Evolutionary conservation across 2,797 vertebrate genomes (phyloP).

Genomic region (Florisuga fusca): DNA sequence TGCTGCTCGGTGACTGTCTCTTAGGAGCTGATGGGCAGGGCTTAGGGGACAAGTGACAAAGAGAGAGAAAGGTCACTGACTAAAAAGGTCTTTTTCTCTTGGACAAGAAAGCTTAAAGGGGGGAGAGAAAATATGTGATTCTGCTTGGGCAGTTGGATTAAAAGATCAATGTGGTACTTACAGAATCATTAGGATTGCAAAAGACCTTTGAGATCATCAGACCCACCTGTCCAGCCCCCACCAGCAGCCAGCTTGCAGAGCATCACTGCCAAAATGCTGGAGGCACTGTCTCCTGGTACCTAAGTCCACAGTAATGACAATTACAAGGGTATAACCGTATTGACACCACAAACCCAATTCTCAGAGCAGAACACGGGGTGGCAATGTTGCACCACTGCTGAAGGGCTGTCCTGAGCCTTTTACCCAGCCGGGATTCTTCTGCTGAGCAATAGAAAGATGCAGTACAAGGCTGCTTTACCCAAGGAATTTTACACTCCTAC

Average conservation of each 20-base stretch:
- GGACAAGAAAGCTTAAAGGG: background rate
- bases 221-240: too few species aligned
- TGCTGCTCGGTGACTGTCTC: background rate
- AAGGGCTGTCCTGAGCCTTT: background rate
- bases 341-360: background rate
- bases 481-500: slow-evolving; percentile 66
- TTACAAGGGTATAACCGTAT: too few species aligned
- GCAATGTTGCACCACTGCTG: slow-evolving; percentile 71
- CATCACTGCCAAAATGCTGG: background rate
- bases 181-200: too few species aligned
- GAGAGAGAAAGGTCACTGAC: background rate
- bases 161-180: background rate
- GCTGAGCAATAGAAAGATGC: slow-evolving; percentile 61
- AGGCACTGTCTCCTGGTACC: background rate
- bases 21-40: background rate
- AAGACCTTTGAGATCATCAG: too few species aligned
- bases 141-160: background rate
- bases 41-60: background rate
- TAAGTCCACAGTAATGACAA: too few species aligned
- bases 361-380: slow-evolving; percentile 50
- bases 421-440: slow-evolving; percentile 15
- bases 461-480: slow-evolving; percentile 65
- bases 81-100: background rate
- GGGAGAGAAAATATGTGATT: background rate
- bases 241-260: background rate